phyloP scores from a whole-genome alignment of 2,797 vertebrate genomes.

The Hipposideros larvatus region DNA sequence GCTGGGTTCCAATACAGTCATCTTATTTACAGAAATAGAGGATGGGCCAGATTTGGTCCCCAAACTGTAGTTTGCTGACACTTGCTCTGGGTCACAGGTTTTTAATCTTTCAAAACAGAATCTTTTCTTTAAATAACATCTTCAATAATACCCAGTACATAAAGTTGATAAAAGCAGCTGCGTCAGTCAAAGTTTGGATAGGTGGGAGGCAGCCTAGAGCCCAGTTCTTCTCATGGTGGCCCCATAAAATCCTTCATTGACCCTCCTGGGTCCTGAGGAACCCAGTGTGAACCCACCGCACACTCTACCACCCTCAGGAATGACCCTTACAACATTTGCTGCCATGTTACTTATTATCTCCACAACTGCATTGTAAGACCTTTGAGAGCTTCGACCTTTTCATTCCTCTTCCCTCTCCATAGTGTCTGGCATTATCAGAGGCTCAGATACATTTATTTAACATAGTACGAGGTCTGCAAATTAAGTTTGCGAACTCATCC shows the following conservation, averaged over 20 bases:
- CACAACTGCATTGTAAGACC: neutral
- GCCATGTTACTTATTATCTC: neutral
- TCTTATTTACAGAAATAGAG: neutral
- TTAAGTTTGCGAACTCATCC: too few relatives aligned
- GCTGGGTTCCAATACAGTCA: neutral
- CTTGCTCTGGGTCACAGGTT: neutral
- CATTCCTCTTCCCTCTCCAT: neutral
- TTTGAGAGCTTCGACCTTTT: neutral
- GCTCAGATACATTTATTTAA: neutral
- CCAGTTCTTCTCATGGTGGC: neutral
- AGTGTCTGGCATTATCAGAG: rapidly evolving
- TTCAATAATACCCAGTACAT: neutral
- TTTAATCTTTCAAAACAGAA: constrained; percentile 5
- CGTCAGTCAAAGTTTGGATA: neutral
- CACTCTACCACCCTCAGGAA: neutral
- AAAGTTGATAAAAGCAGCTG: neutral
- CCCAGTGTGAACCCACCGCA: neutral
- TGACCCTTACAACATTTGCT: neutral
- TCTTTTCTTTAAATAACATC: constrained; percentile 26
- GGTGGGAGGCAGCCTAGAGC: neutral
- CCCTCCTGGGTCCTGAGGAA: neutral
- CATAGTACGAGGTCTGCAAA: too few relatives aligned
- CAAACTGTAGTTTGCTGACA: neutral
- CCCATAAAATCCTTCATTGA: neutral
- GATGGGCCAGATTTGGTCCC: neutral